Conservation (phyloP, 1,140 invertebrate genomes). For the Rhizoglyphus robini region DNA sequence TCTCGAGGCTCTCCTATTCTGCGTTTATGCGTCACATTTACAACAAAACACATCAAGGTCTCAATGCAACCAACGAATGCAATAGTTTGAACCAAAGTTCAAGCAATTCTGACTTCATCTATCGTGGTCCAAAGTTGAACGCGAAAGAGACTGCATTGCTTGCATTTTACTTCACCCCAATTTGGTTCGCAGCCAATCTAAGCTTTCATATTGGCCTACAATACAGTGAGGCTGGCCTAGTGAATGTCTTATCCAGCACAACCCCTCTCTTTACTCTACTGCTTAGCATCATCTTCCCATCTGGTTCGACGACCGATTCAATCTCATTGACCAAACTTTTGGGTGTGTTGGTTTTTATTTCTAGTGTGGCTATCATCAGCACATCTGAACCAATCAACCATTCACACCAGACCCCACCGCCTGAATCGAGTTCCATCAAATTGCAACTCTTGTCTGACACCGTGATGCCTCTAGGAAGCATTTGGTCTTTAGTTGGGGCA, state of each 20-base stretch:
- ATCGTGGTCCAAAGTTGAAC: constrained; percentile 5
- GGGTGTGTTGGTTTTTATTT: constrained; percentile 58
- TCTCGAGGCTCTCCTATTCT: constrained; percentile 65
- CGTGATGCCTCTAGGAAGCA: constrained; percentile 49
- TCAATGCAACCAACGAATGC: neutral
- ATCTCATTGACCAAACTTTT: constrained; percentile 63
- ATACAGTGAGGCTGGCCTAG: constrained; percentile 55
- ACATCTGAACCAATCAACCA: constrained; percentile 21
- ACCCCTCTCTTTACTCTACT: constrained; percentile 69
- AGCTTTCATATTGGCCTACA: constrained; percentile 61
- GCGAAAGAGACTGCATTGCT: neutral
- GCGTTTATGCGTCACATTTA: constrained; percentile 7
- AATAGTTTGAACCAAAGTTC: neutral
- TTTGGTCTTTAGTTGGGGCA: constrained; percentile 60
- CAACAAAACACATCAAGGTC: neutral
- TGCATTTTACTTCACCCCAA: constrained; percentile 10
- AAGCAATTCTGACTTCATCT: neutral
- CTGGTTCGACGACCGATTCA: constrained; percentile 51
- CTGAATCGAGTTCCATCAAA: neutral
- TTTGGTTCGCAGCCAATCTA: constrained; percentile 65
- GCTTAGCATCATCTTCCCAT: constrained; percentile 63
- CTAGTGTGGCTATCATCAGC: constrained; percentile 47
- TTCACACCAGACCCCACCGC: neutral
- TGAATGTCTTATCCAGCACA: constrained; percentile 64
- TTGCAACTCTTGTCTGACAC: neutral